Evolutionary conservation across 2,888 invertebrate genomes (phyloP).

Genomic region (Euzetes globulus): DNA sequence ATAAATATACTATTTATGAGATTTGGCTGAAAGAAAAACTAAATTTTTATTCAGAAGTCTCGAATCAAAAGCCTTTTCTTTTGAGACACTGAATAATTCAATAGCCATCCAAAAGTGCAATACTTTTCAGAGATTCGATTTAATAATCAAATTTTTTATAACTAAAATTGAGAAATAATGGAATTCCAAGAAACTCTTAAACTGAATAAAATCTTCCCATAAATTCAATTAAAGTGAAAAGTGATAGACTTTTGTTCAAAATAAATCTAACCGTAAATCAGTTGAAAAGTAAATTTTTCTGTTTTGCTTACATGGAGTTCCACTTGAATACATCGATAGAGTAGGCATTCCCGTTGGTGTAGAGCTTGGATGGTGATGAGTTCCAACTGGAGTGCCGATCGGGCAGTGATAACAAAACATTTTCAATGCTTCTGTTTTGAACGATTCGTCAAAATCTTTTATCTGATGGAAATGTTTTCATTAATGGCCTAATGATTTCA

Average conservation of each 20-base stretch:
- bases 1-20: not conserved
- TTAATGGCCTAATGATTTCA: too few relatives aligned
- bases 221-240: not conserved
- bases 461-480: too few relatives aligned
- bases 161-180: not conserved
- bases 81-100: slow-evolving; percentile 25
- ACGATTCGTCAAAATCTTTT: too few relatives aligned
- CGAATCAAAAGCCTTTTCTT: not conserved
- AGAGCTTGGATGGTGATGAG: slow-evolving; percentile 35
- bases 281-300: not conserved
- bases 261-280: not conserved
- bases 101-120: slow-evolving; percentile 6
- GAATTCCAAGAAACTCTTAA: not conserved
- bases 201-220: not conserved
- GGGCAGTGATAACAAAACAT: slow-evolving; percentile 95
- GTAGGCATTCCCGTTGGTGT: slow-evolving; percentile 18
- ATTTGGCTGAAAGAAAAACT: slow-evolving; percentile 12
- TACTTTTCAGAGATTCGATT: slow-evolving; percentile 6
- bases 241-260: not conserved
- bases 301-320: slow-evolving; percentile 39
- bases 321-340: slow-evolving; percentile 38
- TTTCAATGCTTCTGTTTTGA: not conserved
- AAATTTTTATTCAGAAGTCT: not conserved
- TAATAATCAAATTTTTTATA: slow-evolving; percentile 3
- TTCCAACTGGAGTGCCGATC: slow-evolving; percentile 38